A percentile compares a stretch with the other conserved stretches of the same genome.
Evolutionary conservation across 2,113 vertebrate genomes (phyloP).

Genomic region (Narcine bancroftii): DNA sequence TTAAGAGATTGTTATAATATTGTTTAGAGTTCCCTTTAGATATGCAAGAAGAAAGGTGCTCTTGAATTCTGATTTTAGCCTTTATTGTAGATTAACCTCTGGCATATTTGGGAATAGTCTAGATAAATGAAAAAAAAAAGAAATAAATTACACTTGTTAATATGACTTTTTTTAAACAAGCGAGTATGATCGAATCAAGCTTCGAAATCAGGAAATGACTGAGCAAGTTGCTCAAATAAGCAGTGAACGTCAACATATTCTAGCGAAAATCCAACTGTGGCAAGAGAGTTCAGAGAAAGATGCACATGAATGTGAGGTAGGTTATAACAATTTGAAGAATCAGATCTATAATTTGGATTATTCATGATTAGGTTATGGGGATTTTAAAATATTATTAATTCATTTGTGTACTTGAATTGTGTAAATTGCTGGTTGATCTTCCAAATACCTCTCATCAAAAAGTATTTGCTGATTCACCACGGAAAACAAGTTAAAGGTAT

Average conservation of each 20-base stretch:
- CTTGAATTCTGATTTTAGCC: not conserved
- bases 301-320: constrained; percentile 10
- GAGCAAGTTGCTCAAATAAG: constrained; percentile 20
- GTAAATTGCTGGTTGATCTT: not conserved
- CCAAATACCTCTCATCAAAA: not conserved
- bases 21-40: not conserved
- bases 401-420: not conserved
- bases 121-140: no score
- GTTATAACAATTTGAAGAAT: not conserved
- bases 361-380: not conserved
- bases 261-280: not conserved
- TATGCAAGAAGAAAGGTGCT: not conserved
- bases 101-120: not conserved
- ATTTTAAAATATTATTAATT: not conserved
- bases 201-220: constrained; percentile 6
- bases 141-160: no score
- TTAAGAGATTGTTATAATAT: not conserved
- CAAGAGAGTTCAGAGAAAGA: not conserved
- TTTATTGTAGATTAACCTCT: not conserved
- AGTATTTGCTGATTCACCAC: not conserved
- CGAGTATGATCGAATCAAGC: constrained; percentile 10
- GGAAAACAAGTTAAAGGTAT: no score
- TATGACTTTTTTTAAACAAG: not conserved
- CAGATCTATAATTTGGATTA: not conserved
- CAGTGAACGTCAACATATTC: constrained; percentile 4